Evolutionary conservation across 2,888 invertebrate species (phyloP).

Genomic region (Malacosoma neustria): DNA sequence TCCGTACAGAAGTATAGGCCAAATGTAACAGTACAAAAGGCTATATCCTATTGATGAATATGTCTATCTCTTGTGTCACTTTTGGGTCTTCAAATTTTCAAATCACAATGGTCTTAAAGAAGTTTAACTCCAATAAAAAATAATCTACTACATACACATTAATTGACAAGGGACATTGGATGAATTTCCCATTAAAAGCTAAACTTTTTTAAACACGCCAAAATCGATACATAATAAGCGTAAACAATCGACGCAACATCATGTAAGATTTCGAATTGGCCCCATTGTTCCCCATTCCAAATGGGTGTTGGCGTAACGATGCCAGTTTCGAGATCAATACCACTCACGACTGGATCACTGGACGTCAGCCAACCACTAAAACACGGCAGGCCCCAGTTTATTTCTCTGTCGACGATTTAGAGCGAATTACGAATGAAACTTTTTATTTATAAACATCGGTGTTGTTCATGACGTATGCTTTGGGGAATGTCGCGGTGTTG

Average conservation of each 20-base stretch:
- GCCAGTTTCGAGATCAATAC: constrained; percentile 37
- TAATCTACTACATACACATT: no score
- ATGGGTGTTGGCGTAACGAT: constrained; percentile 16
- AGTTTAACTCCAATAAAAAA: no score
- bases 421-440: constrained; percentile 25
- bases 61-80: no score
- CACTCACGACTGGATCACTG: constrained; percentile 28
- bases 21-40: no score
- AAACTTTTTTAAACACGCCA: no score
- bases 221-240: no score
- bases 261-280: constrained; percentile 15
- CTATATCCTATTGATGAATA: no score
- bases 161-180: no score
- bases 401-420: constrained; percentile 23
- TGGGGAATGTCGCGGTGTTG: constrained; percentile 2
- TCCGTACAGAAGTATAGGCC: no score
- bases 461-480: constrained; percentile 18
- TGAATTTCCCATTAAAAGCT: no score
- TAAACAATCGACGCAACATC: not conserved
- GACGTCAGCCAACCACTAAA: constrained; percentile 52
- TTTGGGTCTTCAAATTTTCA: no score
- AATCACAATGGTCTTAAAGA: no score
- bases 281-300: constrained; percentile 19
- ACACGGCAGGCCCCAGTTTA: constrained; percentile 34
- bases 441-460: constrained; percentile 28